These are phyloP conservation scores for Eospalax fontanierii DNA, from an alignment of 2,797 vertebrate species.

Conservation along the genomic window DNA sequence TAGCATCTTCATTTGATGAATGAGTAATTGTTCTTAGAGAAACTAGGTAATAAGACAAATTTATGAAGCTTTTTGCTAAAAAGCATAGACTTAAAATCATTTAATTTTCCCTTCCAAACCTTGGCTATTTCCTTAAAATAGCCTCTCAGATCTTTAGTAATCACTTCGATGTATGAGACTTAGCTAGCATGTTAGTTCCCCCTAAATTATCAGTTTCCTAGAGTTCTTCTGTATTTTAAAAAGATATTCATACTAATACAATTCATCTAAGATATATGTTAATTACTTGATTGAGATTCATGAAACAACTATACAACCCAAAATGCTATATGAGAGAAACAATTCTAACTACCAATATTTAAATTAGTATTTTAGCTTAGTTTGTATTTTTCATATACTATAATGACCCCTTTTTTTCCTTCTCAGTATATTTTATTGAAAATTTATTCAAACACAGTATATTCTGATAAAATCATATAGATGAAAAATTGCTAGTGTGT, in stretches of 20 bases:
- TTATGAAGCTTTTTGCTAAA: not conserved
- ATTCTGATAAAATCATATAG: not conserved
- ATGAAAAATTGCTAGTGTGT: not conserved
- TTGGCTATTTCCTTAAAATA: not conserved
- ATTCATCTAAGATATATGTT: not conserved
- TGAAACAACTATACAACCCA: not conserved
- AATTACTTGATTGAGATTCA: not conserved
- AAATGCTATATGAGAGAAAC: not conserved
- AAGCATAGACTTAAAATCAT: not conserved
- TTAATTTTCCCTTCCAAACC: not conserved
- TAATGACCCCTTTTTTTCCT: conserved; percentile 33
- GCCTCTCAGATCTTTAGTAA: not conserved
- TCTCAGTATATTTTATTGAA: not conserved
- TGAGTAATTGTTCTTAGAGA: not conserved
- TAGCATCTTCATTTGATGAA: not conserved
- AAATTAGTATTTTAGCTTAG: not conserved
- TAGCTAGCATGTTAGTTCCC: not conserved
- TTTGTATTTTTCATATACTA: conserved; percentile 48
- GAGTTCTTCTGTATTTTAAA: not conserved
- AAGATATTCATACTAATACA: not conserved
- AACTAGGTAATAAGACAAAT: not conserved
- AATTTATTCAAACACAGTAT: conserved; percentile 35
- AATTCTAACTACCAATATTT: conserved; percentile 10
- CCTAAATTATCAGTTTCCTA: not conserved
- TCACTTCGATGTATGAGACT: not conserved